phyloP scores from a whole-genome alignment of 2,888 invertebrate genomes.

The Lacanobia wlatinum region DNA sequence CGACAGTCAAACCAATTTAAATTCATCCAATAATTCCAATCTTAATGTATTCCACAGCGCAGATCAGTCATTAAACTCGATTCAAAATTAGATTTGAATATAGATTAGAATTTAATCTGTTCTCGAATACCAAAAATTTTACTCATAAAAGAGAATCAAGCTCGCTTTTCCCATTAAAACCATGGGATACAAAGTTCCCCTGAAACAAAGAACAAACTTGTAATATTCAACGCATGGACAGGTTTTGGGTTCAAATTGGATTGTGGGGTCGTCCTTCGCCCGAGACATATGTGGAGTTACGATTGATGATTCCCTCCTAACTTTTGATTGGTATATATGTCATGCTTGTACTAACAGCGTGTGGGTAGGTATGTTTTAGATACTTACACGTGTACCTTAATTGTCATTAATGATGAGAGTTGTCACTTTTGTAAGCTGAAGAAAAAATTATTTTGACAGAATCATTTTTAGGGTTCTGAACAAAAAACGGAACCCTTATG shows the following conservation, averaged over 20 bases:
- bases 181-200: conserved; percentile 9
- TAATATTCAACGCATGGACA: conserved; percentile 4
- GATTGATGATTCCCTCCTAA: neutral
- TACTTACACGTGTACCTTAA: neutral
- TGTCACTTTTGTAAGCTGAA: too few relatives aligned
- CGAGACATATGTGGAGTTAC: neutral
- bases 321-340: neutral
- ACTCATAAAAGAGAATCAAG: conserved; percentile 21
- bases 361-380: neutral
- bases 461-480: too few relatives aligned
- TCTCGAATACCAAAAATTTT: conserved; percentile 7
- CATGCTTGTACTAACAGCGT: neutral
- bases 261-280: neutral
- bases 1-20: conserved; percentile 24
- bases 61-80: conserved; percentile 29
- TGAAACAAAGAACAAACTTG: conserved; percentile 17
- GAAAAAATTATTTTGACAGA: too few relatives aligned
- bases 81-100: conserved; percentile 38
- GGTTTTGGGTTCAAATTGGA: conserved; percentile 14
- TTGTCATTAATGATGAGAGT: too few relatives aligned
- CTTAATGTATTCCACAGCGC: neutral
- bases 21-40: neutral
- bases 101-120: conserved; percentile 38
- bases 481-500: too few relatives aligned
- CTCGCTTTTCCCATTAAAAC: conserved; percentile 21